A percentile compares a stretch with the other conserved stretches of the same genome.
phyloP scores from a whole-genome alignment of 2,888 invertebrate genomes.

The Nemotelus nigrinus region DNA sequence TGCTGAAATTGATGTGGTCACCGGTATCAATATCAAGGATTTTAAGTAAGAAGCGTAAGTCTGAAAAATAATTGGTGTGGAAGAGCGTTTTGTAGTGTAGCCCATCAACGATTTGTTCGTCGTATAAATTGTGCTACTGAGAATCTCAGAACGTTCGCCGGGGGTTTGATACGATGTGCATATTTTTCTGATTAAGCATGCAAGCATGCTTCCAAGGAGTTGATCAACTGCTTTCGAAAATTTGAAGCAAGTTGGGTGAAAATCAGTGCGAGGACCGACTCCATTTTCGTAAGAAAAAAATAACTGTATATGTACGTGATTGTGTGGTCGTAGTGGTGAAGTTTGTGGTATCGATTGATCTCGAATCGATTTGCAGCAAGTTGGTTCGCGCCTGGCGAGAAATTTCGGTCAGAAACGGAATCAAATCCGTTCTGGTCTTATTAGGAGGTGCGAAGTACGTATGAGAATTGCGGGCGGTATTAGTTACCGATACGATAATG shows the following conservation, averaged over 20 bases:
- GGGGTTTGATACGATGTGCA: background rate
- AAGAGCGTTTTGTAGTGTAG: background rate
- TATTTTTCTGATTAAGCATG: background rate
- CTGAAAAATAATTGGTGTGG: background rate
- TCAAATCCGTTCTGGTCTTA: background rate
- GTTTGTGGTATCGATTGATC: slow-evolving; percentile 25
- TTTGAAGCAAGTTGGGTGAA: background rate
- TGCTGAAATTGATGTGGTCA: background rate
- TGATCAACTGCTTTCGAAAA: background rate
- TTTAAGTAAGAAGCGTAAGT: background rate
- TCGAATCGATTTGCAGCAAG: slow-evolving; percentile 4
- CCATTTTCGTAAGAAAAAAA: slow-evolving; percentile 11
- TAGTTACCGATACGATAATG: slow-evolving; percentile 19
- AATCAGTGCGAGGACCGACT: background rate
- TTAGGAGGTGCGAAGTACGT: background rate
- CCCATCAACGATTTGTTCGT: background rate
- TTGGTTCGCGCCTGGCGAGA: background rate
- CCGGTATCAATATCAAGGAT: background rate
- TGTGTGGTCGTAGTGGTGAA: slow-evolving; percentile 28
- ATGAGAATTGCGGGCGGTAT: slow-evolving; percentile 6
- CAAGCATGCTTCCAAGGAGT: slow-evolving; percentile 8
- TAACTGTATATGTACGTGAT: slow-evolving; percentile 26
- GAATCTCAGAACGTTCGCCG: background rate
- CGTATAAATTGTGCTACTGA: background rate
- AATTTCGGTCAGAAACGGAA: background rate